phyloP scores from a whole-genome alignment of 1,140 invertebrate species.

The Lethrus apterus region DNA sequence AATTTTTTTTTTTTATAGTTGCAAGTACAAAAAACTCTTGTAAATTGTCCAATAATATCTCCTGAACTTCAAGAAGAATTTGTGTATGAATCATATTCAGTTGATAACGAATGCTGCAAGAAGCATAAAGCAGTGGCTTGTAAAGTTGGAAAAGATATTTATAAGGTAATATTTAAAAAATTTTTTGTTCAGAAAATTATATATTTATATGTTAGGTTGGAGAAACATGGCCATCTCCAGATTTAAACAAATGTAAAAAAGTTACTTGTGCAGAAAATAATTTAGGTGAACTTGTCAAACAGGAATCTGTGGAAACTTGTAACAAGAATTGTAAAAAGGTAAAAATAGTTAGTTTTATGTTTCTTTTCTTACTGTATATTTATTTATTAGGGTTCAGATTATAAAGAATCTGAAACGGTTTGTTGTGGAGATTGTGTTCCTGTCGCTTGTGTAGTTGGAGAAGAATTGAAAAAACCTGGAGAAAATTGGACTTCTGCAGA shows the following conservation, averaged over 20 bases:
- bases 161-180: slow-evolving; percentile 30
- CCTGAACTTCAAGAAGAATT: slow-evolving; percentile 30
- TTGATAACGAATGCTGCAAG: slow-evolving; percentile 35
- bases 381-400: background rate
- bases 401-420: slow-evolving; percentile 8
- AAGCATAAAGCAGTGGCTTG: slow-evolving; percentile 31
- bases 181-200: background rate
- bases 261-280: slow-evolving; percentile 48
- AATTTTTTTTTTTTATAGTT: slow-evolving; percentile 30
- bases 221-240: slow-evolving; percentile 48
- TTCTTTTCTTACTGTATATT: too few relatives aligned
- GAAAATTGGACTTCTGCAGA: slow-evolving; percentile 55
- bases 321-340: slow-evolving; percentile 45
- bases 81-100: slow-evolving; percentile 24
- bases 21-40: slow-evolving; percentile 22
- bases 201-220: slow-evolving; percentile 42
- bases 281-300: slow-evolving; percentile 44
- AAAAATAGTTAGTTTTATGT: too few relatives aligned
- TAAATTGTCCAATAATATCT: slow-evolving; percentile 28
- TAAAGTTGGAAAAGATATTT: slow-evolving; percentile 39
- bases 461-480: slow-evolving; percentile 46
- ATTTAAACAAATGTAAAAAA: slow-evolving; percentile 52
- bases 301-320: slow-evolving; percentile 48
- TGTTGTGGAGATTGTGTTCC: slow-evolving; percentile 70
- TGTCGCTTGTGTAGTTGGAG: slow-evolving; percentile 54